Base-by-base conservation (phyloP, 1,140 invertebrate genomes). In the Drosophila oshimai region DNA sequence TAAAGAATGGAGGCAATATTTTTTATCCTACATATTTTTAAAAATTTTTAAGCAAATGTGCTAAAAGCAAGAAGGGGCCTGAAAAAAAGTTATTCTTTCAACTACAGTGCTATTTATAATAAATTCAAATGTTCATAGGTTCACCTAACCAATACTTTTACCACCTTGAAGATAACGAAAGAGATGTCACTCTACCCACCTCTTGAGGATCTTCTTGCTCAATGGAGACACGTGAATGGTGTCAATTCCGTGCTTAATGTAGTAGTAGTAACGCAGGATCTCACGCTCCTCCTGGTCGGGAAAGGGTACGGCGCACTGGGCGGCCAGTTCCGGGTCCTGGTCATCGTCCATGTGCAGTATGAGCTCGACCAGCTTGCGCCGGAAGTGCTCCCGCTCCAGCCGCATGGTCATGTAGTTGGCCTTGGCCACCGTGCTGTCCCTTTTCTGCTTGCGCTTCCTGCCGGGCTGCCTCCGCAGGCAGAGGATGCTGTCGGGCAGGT, bases 171-270 rank as follows among this genome's bases (percentile, higher is more conserved):
- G 6, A 15, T 1, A 18, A 17, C 4, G 13, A 4, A 17, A 4
- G 10, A 3, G 6, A 1, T n/a, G 6, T 22, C 2, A 1, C 0
- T 0, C 0, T 1, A 47, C 79, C 74, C 78, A 94, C 94, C 92
- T 92, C 26, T 93, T 89, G 33, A 93, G 91, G 80, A 94, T 91
- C 92, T 93, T 92, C 69, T 92, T 92, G 84, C 93, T 93, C 90
- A 98, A 93, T 1, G 96, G 94, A 13, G 96, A 95, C 1, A 98
- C 95, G 89, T 97, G 94, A 49, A 95, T 94, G 29, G 96, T 97
- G 86, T 97, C 96, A 26, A 98, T 95, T 0, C 96, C 97, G 91
- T 97, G 95, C 80, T 95, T 94, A 46, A 98, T 94, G 78, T 98
- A 98, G 91, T 97, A 97, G 89, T 97, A 96, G 92, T 98, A 98